phyloP scores from a whole-genome alignment of 2,888 invertebrate species.

The Drosophila macrospina region DNA sequence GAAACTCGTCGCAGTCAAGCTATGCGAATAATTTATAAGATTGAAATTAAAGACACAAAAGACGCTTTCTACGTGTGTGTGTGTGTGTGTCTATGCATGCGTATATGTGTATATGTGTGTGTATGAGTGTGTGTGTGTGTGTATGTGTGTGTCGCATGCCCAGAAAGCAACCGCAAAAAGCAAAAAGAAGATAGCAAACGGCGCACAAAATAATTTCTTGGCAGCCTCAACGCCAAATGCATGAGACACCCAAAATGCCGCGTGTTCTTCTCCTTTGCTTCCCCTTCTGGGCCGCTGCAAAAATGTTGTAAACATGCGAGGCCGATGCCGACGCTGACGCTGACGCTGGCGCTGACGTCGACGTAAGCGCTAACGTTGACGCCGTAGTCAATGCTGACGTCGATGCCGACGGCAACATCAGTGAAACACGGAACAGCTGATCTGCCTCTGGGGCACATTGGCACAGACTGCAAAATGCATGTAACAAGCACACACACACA shows the following conservation, averaged over 20 bases:
- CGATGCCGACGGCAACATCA: conserved; percentile 35
- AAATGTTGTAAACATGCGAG: conserved; percentile 74
- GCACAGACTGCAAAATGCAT: conserved; percentile 35
- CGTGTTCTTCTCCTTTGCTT: not conserved
- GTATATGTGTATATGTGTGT: conserved; percentile 11
- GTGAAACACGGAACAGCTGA: conserved; percentile 60
- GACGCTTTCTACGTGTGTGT: conserved; percentile 15
- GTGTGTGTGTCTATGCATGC: conserved; percentile 1
- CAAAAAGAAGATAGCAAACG: conserved; percentile 24
- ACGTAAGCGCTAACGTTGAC: conserved; percentile 4
- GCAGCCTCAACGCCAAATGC: conserved; percentile 38
- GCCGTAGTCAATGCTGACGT: conserved; percentile 2
- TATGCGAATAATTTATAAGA: conserved; percentile 65
- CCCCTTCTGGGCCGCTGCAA: conserved; percentile 36
- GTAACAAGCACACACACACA: conserved; percentile 16
- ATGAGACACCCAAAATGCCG: conserved; percentile 38
- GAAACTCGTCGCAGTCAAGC: conserved; percentile 63
- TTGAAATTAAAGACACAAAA: conserved; percentile 65
- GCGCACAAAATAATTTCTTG: conserved; percentile 54
- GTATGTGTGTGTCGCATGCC: conserved; percentile 21
- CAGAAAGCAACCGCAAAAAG: conserved; percentile 30
- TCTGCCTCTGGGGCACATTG: conserved; percentile 41
- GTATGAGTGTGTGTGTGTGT: not conserved
- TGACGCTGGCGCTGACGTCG: conserved; percentile 3
- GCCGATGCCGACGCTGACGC: conserved; percentile 30